Percentiles rank a stretch among this genome's conserved stretches.
These are phyloP conservation scores for Coranthus polyacanthus DNA, from an alignment of 2,797 vertebrate genomes.

Conservation along the genomic window DNA sequence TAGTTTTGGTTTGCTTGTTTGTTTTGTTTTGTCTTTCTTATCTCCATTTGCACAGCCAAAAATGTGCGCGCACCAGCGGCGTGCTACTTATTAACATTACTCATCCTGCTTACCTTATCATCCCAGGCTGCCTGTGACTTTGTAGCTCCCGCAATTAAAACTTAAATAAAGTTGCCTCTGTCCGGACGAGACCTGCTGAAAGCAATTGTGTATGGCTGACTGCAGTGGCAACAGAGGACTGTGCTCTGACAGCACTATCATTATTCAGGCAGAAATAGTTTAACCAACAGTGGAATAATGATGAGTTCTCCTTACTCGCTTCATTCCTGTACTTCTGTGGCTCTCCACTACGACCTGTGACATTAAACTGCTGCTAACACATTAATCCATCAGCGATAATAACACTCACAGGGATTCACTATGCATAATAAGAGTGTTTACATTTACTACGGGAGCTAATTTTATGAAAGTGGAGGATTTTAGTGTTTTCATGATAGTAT, in stretches of 20 bases:
- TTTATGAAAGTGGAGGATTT: not conserved
- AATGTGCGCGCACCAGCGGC: constrained; percentile 37
- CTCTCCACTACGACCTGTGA: not conserved
- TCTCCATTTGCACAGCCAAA: constrained; percentile 68
- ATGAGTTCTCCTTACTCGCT: constrained; percentile 37
- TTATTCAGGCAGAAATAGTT: constrained; percentile 56
- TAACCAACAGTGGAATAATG: constrained; percentile 45
- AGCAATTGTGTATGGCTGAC: constrained; percentile 39
- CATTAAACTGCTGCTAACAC: not conserved
- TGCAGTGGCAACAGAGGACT: constrained; percentile 43
- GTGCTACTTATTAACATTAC: constrained; percentile 58
- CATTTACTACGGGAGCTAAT: not conserved
- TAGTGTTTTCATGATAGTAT: not conserved
- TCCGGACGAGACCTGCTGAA: constrained; percentile 39
- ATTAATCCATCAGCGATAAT: constrained; percentile 3
- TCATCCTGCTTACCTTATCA: constrained; percentile 62
- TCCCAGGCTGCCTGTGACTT: constrained; percentile 53
- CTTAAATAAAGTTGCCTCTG: constrained; percentile 54
- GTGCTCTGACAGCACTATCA: constrained; percentile 46
- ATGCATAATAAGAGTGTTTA: not conserved
- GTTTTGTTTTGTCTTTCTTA: constrained; percentile 52
- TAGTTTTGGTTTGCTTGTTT: constrained; percentile 46
- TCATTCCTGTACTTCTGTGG: constrained; percentile 17
- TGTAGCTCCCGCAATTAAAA: constrained; percentile 64
- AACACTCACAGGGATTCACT: not conserved